These are phyloP conservation scores for Drosophila demipolita DNA, from an alignment of 2,888 invertebrate genomes.

Conservation along the genomic window DNA sequence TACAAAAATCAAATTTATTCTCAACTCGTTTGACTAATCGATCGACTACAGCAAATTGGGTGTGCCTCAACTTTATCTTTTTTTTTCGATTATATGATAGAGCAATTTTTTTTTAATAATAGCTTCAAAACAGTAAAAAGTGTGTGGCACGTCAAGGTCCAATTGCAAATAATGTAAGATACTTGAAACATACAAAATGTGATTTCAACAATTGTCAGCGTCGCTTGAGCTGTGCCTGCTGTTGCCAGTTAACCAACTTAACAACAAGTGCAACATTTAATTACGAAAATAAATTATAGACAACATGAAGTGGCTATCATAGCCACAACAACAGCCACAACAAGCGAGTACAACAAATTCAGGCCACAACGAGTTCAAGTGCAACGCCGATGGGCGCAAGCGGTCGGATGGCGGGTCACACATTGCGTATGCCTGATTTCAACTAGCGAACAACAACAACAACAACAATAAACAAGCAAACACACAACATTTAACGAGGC, in stretches of 20 bases:
- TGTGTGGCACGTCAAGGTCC: constrained; percentile 70
- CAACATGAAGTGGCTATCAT: constrained; percentile 37
- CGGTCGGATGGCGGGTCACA: constrained; percentile 46
- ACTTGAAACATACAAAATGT: constrained; percentile 35
- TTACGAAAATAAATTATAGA: constrained; percentile 17
- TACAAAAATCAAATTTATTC: constrained; percentile 33
- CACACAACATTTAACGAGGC: constrained; percentile 74
- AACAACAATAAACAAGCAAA: constrained; percentile 8
- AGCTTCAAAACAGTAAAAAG: constrained; percentile 18
- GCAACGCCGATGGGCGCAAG: constrained; percentile 43
- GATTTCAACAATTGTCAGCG: constrained; percentile 30
- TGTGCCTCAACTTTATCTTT: neutral
- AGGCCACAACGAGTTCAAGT: constrained; percentile 66
- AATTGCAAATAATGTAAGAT: constrained; percentile 68
- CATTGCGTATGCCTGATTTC: constrained; percentile 78
- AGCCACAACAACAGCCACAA: constrained; percentile 25
- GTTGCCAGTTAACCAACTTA: constrained; percentile 58
- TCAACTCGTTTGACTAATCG: constrained; percentile 29
- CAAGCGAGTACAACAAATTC: constrained; percentile 42
- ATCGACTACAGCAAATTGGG: neutral
- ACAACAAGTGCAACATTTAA: constrained; percentile 67
- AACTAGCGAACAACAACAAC: constrained; percentile 40
- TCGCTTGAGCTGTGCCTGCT: constrained; percentile 3
- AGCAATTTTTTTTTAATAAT: neutral
- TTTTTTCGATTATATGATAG: neutral